Conservation (phyloP, 2,113 vertebrate genomes). For the Calyptomena viridis region DNA sequence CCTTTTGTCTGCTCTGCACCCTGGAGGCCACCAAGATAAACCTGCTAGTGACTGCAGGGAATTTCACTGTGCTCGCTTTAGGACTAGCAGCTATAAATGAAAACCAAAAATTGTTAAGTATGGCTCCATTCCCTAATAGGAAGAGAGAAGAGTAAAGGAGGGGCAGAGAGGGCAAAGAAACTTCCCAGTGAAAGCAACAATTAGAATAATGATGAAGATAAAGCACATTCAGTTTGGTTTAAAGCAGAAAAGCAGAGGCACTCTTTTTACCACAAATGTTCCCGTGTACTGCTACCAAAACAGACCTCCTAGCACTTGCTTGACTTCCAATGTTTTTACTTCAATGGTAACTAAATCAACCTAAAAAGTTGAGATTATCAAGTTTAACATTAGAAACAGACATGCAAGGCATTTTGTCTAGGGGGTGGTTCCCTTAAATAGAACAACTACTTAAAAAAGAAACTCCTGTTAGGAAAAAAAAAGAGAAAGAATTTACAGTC, state of each 20-base stretch:
- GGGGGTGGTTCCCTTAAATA: background rate
- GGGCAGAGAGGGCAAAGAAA: background rate
- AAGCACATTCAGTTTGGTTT: background rate
- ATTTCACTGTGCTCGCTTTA: background rate
- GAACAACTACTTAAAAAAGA: background rate
- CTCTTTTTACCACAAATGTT: background rate
- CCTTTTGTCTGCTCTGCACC: conserved; percentile 53
- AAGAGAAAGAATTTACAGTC: background rate
- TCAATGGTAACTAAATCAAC: background rate
- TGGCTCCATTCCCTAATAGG: background rate
- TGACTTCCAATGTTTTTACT: background rate
- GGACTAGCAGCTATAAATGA: background rate
- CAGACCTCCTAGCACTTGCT: background rate
- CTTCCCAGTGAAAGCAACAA: background rate
- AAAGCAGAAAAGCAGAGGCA: background rate
- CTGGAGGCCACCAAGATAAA: conserved; percentile 38
- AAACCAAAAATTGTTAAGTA: background rate
- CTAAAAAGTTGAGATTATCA: background rate
- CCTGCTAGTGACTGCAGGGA: background rate
- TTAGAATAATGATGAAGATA: background rate
- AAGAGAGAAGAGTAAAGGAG: background rate
- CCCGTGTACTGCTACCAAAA: background rate
- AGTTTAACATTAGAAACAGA: background rate
- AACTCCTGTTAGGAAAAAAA: background rate
- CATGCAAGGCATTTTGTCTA: background rate